A percentile compares a stretch with the other conserved stretches of the same genome.
Evolutionary conservation across 2,797 vertebrate genomes (phyloP).

Genomic region (Lateolabrax maculatus): DNA sequence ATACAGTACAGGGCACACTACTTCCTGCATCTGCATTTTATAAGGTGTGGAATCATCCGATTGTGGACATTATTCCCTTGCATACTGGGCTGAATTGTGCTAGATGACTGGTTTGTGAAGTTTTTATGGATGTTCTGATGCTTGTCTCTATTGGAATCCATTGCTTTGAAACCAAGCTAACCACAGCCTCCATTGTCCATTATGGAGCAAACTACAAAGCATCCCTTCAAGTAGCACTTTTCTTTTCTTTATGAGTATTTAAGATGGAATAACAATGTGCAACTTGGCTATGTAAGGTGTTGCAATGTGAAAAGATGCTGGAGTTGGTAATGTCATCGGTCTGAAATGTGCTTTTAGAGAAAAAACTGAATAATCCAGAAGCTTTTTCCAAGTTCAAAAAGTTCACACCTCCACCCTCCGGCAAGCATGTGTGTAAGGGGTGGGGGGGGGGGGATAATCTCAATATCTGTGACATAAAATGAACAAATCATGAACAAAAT

Average conservation of each 20-base stretch:
- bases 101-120: neutral
- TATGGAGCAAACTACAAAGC: slow-evolving; percentile 20
- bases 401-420: slow-evolving; percentile 44
- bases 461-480: slow-evolving; percentile 10
- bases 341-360: slow-evolving; percentile 48
- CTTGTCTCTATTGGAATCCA: neutral
- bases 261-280: slow-evolving; percentile 1
- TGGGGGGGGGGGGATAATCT: slow-evolving; percentile 2
- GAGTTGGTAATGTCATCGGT: slow-evolving; percentile 38
- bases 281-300: slow-evolving; percentile 30
- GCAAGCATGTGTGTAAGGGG: slow-evolving; percentile 9
- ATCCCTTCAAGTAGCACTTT: slow-evolving; percentile 27
- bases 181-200: slow-evolving; percentile 5
- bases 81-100: neutral
- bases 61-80: neutral
- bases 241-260: no score
- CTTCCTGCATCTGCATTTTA: neutral
- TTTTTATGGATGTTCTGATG: slow-evolving; percentile 10
- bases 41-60: neutral
- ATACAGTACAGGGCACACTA: neutral
- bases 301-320: slow-evolving; percentile 45
- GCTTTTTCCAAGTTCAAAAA: slow-evolving; percentile 34
- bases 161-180: slow-evolving; percentile 10
- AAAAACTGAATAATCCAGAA: slow-evolving; percentile 4
- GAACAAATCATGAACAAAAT: slow-evolving; percentile 12